These are phyloP conservation scores for Poliocrania exsul DNA, from an alignment of 2,797 vertebrate genomes.

Conservation along the genomic window DNA sequence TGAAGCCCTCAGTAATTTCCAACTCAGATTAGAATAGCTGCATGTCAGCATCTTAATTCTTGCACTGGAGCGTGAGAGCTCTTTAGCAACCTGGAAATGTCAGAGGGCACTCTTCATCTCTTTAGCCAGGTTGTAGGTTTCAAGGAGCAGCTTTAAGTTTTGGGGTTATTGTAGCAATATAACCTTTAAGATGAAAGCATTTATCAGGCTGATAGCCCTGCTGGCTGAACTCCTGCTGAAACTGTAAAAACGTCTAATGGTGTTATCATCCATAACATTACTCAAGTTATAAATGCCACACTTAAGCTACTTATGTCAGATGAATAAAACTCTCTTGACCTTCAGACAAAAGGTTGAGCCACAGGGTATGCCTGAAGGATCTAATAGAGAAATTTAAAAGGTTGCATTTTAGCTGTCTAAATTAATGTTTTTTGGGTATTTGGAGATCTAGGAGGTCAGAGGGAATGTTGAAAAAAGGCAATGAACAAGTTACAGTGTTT, in stretches of 20 bases:
- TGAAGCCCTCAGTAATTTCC: background rate
- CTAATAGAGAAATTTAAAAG: background rate
- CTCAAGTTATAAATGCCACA: constrained; percentile 53
- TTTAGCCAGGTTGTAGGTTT: constrained; percentile 32
- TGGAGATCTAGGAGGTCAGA: background rate
- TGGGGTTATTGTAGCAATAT: constrained; percentile 37
- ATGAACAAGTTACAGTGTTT: background rate
- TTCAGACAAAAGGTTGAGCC: constrained; percentile 52
- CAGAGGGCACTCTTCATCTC: constrained; percentile 17
- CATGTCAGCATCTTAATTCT: background rate
- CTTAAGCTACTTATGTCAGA: constrained; percentile 40
- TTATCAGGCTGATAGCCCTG: constrained; percentile 59
- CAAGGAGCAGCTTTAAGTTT: constrained; percentile 42
- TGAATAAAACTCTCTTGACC: constrained; percentile 51
- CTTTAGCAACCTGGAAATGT: constrained; percentile 25
- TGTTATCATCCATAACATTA: constrained; percentile 59
- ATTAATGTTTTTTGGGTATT: background rate
- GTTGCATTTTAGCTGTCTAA: background rate
- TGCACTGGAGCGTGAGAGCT: background rate
- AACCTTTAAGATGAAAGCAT: constrained; percentile 60
- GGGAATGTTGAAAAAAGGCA: background rate
- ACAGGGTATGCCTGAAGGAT: background rate
- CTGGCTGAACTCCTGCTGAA: constrained; percentile 59
- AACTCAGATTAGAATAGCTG: background rate
- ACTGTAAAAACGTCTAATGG: constrained; percentile 52